phyloP scores from a whole-genome alignment of 2,797 vertebrate genomes.

The Argyrosomus regius region DNA sequence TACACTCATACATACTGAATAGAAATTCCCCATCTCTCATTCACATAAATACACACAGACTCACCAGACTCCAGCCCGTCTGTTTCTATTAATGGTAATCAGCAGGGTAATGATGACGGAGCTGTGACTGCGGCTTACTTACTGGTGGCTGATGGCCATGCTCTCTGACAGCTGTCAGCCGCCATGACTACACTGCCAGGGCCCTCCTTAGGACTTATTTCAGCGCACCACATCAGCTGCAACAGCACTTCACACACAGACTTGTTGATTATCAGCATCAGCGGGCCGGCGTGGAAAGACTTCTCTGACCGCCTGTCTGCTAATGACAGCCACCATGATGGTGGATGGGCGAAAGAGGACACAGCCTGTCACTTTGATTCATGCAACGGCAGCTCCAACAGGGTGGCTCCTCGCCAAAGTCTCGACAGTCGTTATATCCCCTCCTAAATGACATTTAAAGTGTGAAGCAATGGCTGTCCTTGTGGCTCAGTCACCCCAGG shows the following conservation, averaged over 20 bases:
- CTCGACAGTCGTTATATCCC: slow-evolving; percentile 76
- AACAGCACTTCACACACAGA: slow-evolving; percentile 68
- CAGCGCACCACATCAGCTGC: slow-evolving; percentile 68
- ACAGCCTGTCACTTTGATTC: slow-evolving; percentile 84
- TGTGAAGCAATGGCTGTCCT: slow-evolving; percentile 82
- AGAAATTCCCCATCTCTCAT: slow-evolving; percentile 35
- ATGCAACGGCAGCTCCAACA: slow-evolving; percentile 66
- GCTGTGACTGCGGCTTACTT: slow-evolving; percentile 68
- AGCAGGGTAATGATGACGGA: slow-evolving; percentile 76
- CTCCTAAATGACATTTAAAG: slow-evolving; percentile 82
- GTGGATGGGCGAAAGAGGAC: slow-evolving; percentile 74
- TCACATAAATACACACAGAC: slow-evolving; percentile 46
- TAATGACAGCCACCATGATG: slow-evolving; percentile 79
- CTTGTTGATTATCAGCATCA: slow-evolving; percentile 78
- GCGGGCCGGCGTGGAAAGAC: slow-evolving; percentile 65
- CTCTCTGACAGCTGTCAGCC: slow-evolving; percentile 83
- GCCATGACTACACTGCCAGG: slow-evolving; percentile 64
- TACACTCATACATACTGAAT: slow-evolving; percentile 36
- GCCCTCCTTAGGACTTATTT: slow-evolving; percentile 76
- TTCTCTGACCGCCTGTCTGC: slow-evolving; percentile 72
- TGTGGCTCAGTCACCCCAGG: slow-evolving; percentile 77
- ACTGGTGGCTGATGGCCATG: slow-evolving; percentile 77
- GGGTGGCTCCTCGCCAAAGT: slow-evolving; percentile 75
- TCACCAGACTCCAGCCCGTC: slow-evolving; percentile 56
- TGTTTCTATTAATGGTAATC: slow-evolving; percentile 78